Conservation (phyloP, 2,888 invertebrate species). For the Lasioglossum marginatum region DNA sequence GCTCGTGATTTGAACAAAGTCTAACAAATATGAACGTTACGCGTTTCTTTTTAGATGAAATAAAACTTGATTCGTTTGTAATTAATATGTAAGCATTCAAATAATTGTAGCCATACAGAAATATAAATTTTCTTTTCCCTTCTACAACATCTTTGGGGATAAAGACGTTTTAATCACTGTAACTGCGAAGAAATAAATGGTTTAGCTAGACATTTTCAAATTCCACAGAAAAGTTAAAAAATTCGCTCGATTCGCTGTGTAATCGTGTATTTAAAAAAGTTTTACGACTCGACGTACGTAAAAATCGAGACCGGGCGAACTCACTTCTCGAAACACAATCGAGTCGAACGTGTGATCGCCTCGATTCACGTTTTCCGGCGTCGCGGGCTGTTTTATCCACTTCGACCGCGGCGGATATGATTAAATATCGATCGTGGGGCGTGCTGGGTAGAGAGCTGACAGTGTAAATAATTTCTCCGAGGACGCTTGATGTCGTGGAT, state of each 20-base stretch:
- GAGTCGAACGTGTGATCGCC: conserved; percentile 5
- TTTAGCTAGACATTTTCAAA: too few species aligned
- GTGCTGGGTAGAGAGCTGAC: conserved; percentile 8
- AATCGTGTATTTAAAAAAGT: not conserved
- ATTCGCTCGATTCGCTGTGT: not conserved
- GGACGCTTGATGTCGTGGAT: not conserved
- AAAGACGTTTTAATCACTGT: too few species aligned
- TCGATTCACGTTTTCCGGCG: conserved; percentile 9
- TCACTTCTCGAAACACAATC: not conserved
- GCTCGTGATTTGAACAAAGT: too few species aligned
- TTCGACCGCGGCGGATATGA: conserved; percentile 32
- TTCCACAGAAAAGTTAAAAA: not conserved
- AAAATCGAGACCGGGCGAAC: not conserved
- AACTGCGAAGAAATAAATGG: too few species aligned
- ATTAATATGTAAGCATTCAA: too few species aligned
- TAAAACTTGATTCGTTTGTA: too few species aligned
- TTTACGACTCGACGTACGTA: not conserved
- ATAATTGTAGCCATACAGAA: too few species aligned
- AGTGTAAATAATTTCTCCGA: conserved; percentile 48
- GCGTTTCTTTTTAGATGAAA: too few species aligned
- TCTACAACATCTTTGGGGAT: too few species aligned
- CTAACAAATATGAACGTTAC: too few species aligned
- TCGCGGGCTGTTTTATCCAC: conserved; percentile 13
- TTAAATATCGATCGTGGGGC: conserved; percentile 49
- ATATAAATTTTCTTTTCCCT: too few species aligned